Evolutionary conservation across 2,797 vertebrate species (phyloP).

Genomic region (Pangasius larnaudii): DNA sequence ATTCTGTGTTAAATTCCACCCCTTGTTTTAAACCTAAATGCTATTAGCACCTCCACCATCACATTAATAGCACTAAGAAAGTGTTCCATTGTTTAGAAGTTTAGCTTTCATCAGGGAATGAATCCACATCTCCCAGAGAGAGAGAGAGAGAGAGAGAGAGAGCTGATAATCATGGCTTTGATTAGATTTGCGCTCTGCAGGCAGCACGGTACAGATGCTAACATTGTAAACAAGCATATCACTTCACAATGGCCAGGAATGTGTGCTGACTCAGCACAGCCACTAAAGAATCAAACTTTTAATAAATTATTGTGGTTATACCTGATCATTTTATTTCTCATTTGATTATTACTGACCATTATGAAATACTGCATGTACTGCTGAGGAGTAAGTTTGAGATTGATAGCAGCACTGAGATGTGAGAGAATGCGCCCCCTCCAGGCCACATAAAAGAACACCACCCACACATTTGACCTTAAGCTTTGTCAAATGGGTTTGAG

Average conservation of each 20-base stretch:
- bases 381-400: background rate
- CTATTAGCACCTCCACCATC: conserved; percentile 48
- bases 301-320: conserved; percentile 12
- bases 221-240: conserved; percentile 43
- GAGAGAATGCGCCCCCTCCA: conserved; percentile 44
- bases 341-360: background rate
- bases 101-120: conserved; percentile 51
- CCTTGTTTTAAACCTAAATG: conserved; percentile 46
- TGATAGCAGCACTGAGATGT: background rate
- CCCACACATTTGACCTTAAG: conserved; percentile 22
- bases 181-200: conserved; percentile 53
- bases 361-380: too few species aligned
- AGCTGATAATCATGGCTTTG: conserved; percentile 52
- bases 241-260: conserved; percentile 37
- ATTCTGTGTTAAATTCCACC: conserved; percentile 47
- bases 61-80: conserved; percentile 39
- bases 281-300: background rate
- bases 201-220: conserved; percentile 36
- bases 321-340: background rate
- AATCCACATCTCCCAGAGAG: conserved; percentile 51
- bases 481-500: conserved; percentile 43
- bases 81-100: conserved; percentile 50
- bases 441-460: conserved; percentile 25
- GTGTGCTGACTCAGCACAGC: conserved; percentile 1
- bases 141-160: background rate